A percentile compares a stretch with the other conserved stretches of the same genome.
Evolutionary conservation across 1,140 invertebrate genomes (phyloP).

Genomic region (Euura lappo): DNA sequence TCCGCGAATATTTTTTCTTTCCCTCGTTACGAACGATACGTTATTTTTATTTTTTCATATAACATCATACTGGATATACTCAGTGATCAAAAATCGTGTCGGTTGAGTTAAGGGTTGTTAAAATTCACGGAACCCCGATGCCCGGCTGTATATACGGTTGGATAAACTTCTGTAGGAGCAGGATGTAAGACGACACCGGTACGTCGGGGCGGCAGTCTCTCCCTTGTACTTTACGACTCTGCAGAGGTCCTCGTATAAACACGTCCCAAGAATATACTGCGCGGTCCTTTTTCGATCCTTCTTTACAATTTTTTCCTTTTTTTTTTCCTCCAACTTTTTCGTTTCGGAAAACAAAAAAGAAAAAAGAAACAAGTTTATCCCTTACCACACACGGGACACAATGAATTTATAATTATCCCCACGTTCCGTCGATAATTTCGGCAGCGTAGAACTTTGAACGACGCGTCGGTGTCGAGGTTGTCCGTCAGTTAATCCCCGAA

Average conservation of each 20-base stretch:
- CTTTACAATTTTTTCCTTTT: no score
- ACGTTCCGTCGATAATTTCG: no score
- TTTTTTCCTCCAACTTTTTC: no score
- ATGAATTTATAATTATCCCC: no score
- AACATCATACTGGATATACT: no score
- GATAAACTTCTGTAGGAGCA: constrained; percentile 13
- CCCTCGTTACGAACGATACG: no score
- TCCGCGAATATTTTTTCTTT: no score
- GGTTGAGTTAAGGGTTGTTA: background rate
- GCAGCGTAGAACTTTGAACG: no score
- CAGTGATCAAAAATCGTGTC: background rate
- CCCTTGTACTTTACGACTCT: constrained; percentile 25
- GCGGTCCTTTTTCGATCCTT: constrained; percentile 17
- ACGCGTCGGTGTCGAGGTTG: background rate
- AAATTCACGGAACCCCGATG: background rate
- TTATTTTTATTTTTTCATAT: no score
- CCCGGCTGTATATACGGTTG: background rate
- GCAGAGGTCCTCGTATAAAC: constrained; percentile 22
- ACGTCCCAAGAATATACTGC: constrained; percentile 21
- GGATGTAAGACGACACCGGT: constrained; percentile 24
- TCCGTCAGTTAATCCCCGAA: background rate
- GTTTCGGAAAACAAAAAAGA: no score
- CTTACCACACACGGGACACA: no score
- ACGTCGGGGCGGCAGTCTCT: background rate
- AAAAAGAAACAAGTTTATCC: no score